Conservation (phyloP, 2,113 vertebrate genomes). For the Picathartes gymnocephalus region DNA sequence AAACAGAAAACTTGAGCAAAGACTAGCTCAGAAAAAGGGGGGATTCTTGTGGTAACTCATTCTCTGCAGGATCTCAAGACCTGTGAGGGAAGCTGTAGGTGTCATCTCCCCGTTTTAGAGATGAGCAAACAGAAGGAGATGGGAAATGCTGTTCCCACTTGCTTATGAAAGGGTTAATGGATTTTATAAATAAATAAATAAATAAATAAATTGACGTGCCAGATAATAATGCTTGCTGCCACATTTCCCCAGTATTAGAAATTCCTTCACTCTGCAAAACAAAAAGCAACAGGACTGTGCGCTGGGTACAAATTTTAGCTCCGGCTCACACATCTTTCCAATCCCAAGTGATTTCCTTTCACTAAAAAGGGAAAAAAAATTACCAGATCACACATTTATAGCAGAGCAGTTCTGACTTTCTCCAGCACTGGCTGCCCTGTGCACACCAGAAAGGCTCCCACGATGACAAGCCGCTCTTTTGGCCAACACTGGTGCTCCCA, state of each 20-base stretch:
- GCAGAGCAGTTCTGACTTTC: neutral
- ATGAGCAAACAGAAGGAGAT: neutral
- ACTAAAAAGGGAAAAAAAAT: neutral
- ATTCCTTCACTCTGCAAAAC: neutral
- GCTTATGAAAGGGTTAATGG: neutral
- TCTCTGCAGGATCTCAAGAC: neutral
- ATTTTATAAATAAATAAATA: neutral
- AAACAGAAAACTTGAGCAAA: neutral
- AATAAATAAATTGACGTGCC: too few relatives aligned
- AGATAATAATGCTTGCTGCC: neutral
- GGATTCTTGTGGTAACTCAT: neutral
- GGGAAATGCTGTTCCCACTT: neutral
- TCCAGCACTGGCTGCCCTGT: neutral
- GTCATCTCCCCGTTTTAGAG: neutral
- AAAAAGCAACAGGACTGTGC: neutral
- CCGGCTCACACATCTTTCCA: neutral
- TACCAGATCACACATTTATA: neutral
- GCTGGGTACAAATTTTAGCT: neutral
- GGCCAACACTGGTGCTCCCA: neutral
- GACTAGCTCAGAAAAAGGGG: neutral
- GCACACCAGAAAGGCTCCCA: neutral
- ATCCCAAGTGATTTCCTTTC: neutral
- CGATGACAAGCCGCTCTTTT: neutral
- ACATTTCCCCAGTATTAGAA: neutral
- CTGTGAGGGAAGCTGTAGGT: neutral